These are phyloP conservation scores for Brachylomia viminalis DNA, from an alignment of 2,888 invertebrate genomes.

Conservation along the genomic window DNA sequence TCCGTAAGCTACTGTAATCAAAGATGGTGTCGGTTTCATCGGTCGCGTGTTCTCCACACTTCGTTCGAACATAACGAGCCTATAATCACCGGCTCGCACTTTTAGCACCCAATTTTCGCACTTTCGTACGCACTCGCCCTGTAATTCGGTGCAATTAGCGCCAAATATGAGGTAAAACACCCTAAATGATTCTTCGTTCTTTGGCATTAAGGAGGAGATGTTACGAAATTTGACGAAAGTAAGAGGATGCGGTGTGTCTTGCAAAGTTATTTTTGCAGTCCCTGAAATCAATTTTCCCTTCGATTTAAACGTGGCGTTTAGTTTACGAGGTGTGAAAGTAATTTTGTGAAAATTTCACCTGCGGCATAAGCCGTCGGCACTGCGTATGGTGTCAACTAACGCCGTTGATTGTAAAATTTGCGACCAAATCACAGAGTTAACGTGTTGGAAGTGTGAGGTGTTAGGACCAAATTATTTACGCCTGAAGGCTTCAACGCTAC, in stretches of 20 bases:
- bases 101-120: constrained; percentile 88
- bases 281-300: not conserved
- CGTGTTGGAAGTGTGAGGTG: constrained; percentile 48
- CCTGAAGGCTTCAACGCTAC: constrained; percentile 47
- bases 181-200: constrained; percentile 66
- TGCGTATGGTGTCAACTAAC: constrained; percentile 56
- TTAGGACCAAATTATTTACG: constrained; percentile 54
- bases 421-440: constrained; percentile 57
- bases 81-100: constrained; percentile 69
- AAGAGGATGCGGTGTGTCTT: constrained; percentile 38
- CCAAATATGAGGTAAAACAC: constrained; percentile 68
- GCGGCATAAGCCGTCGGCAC: constrained; percentile 53
- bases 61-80: constrained; percentile 61
- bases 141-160: constrained; percentile 83
- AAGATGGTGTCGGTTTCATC: constrained; percentile 58
- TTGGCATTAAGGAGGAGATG: constrained; percentile 52
- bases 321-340: constrained; percentile 35
- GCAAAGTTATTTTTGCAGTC: constrained; percentile 55
- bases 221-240: constrained; percentile 61
- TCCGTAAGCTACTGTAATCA: constrained; percentile 56
- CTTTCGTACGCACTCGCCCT: constrained; percentile 77
- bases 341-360: constrained; percentile 32
- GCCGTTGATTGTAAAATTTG: constrained; percentile 64
- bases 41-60: constrained; percentile 69
- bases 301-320: not conserved